phyloP scores from a whole-genome alignment of 2,797 vertebrate genomes.

The Melanotaenia parkinsoni region DNA sequence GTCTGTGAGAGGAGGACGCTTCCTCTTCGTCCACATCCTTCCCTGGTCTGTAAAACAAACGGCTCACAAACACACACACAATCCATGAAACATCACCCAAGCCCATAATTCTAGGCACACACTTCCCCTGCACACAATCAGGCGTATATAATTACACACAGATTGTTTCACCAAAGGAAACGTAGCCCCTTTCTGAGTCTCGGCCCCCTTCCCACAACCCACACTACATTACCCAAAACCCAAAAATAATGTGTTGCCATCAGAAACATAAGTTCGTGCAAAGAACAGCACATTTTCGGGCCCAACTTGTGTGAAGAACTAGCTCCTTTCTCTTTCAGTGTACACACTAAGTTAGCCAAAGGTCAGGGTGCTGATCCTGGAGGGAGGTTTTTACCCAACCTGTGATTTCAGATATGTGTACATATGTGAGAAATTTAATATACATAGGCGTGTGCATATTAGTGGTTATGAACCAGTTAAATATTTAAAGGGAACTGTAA shows the following conservation, averaged over 20 bases:
- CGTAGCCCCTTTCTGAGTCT: conserved; percentile 54
- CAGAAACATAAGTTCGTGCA: conserved; percentile 43
- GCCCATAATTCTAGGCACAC: conserved; percentile 72
- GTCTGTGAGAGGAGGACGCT: conserved; percentile 72
- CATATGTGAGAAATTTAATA: conserved; percentile 51
- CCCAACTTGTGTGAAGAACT: conserved; percentile 7
- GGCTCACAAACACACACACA: conserved; percentile 50
- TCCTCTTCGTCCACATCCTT: conserved; percentile 76
- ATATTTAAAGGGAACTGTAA: conserved; percentile 39
- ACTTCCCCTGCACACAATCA: conserved; percentile 82
- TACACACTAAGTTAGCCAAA: conserved; percentile 27
- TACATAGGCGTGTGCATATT: conserved; percentile 44
- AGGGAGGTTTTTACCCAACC: conserved; percentile 10
- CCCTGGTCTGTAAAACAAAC: conserved; percentile 75
- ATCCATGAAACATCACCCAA: conserved; percentile 57
- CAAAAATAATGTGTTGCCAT: conserved; percentile 55
- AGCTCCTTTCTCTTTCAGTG: background rate
- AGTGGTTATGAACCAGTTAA: conserved; percentile 26
- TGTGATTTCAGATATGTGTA: conserved; percentile 32
- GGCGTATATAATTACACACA: conserved; percentile 80
- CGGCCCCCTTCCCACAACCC: conserved; percentile 60
- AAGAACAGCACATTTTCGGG: conserved; percentile 9
- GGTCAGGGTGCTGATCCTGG: conserved; percentile 45
- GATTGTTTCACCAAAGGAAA: conserved; percentile 81
- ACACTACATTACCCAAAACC: conserved; percentile 52